Evolutionary conservation across 2,797 vertebrate species (phyloP).

Genomic region (Notolepis coatsorum): DNA sequence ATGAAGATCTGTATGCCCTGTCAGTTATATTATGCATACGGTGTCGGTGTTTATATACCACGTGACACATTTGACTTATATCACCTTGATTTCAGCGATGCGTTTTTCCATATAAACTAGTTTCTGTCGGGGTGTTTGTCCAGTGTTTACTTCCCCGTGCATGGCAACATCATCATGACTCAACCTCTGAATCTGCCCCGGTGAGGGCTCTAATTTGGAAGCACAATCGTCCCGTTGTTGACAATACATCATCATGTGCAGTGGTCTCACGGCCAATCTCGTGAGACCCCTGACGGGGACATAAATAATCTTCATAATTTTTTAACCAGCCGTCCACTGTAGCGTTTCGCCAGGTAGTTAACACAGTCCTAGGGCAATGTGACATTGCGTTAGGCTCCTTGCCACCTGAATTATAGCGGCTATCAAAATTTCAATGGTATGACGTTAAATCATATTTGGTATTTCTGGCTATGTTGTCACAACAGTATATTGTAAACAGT

Average conservation of each 20-base stretch:
- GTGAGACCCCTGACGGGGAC: slow-evolving; percentile 10
- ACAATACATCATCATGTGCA: slow-evolving; percentile 40
- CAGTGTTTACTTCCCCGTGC: slow-evolving; percentile 18
- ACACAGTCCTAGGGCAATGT: too few relatives aligned
- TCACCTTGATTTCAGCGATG: not conserved
- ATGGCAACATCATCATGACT: slow-evolving; percentile 26
- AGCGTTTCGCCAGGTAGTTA: not conserved
- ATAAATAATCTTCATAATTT: slow-evolving; percentile 28
- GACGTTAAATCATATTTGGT: too few relatives aligned
- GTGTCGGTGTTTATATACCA: too few relatives aligned
- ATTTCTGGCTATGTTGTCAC: not conserved
- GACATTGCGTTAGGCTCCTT: too few relatives aligned
- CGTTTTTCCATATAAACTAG: too few relatives aligned
- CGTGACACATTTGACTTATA: not conserved
- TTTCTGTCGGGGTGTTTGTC: slow-evolving; percentile 27
- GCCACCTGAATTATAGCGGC: too few relatives aligned
- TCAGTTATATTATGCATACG: too few relatives aligned
- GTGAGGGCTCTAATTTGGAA: slow-evolving; percentile 22
- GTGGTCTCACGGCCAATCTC: slow-evolving; percentile 4
- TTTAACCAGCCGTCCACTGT: slow-evolving; percentile 1
- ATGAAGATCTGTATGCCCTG: too few relatives aligned
- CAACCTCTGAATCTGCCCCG: not conserved
- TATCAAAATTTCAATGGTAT: too few relatives aligned
- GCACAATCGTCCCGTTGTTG: slow-evolving; percentile 27
- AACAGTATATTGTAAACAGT: not conserved